These are phyloP conservation scores for Pharmacophagus antenor DNA, from an alignment of 2,888 invertebrate genomes.

Conservation along the genomic window DNA sequence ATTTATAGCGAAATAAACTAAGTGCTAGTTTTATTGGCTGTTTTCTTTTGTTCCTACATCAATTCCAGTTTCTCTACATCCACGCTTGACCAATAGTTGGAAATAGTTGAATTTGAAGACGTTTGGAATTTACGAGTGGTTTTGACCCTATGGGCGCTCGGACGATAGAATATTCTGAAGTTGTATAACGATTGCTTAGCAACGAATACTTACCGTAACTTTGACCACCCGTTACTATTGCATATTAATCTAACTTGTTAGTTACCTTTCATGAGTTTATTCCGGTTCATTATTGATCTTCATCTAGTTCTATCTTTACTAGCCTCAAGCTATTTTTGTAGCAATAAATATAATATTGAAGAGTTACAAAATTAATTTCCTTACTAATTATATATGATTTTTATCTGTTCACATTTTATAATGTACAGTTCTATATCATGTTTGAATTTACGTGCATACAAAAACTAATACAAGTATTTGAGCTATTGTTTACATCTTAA, in stretches of 20 bases:
- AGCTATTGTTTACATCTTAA: too few species aligned
- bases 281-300: too few species aligned
- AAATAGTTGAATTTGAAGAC: conserved; percentile 80
- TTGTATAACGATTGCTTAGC: conserved; percentile 62
- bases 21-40: not conserved
- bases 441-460: too few species aligned
- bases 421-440: too few species aligned
- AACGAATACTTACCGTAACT: conserved; percentile 59
- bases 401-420: too few species aligned
- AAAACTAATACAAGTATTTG: too few species aligned
- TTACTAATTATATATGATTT: too few species aligned
- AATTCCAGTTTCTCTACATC: conserved; percentile 49
- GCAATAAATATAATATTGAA: too few species aligned
- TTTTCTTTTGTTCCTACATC: conserved; percentile 14
- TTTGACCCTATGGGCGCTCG: conserved; percentile 69
- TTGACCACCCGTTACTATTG: conserved; percentile 23
- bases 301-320: not conserved
- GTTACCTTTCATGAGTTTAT: not conserved
- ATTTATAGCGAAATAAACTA: too few species aligned
- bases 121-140: conserved; percentile 75
- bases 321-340: too few species aligned
- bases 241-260: conserved; percentile 8
- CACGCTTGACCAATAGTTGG: conserved; percentile 67
- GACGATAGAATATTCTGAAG: conserved; percentile 63
- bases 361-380: too few species aligned